These are phyloP conservation scores for Thymelicus sylvestris DNA, from an alignment of 2,888 invertebrate species.

Conservation along the genomic window DNA sequence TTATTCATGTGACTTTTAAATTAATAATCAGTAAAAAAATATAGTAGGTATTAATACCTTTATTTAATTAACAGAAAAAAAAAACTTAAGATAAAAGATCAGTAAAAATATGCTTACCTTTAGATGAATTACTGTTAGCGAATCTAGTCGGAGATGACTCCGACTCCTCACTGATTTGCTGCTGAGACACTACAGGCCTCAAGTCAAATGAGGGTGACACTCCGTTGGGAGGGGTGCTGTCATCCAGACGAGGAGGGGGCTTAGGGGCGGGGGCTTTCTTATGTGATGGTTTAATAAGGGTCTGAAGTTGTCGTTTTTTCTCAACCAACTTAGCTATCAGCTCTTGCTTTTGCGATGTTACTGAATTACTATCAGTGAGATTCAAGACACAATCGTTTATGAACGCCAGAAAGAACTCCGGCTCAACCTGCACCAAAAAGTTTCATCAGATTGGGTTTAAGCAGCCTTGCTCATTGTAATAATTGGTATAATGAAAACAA, in stretches of 20 bases:
- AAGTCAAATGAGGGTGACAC: constrained; percentile 78
- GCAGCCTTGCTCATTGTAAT: neutral
- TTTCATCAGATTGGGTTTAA: neutral
- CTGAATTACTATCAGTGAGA: constrained; percentile 72
- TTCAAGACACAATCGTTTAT: constrained; percentile 88
- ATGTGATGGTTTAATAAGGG: constrained; percentile 59
- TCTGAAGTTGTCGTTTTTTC: constrained; percentile 86
- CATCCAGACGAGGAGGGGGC: constrained; percentile 74
- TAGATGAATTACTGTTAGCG: constrained; percentile 52
- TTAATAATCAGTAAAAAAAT: too few relatives aligned
- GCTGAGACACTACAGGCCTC: constrained; percentile 77
- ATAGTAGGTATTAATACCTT: neutral
- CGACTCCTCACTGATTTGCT: constrained; percentile 70
- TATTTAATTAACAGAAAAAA: too few relatives aligned
- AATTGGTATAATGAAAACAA: constrained; percentile 13
- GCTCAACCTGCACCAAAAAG: constrained; percentile 83
- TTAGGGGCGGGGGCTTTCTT: constrained; percentile 76
- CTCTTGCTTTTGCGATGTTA: constrained; percentile 85
- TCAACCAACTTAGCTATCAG: constrained; percentile 86
- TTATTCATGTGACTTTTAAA: too few relatives aligned
- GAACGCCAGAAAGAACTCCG: constrained; percentile 89
- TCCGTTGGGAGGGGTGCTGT: constrained; percentile 75
- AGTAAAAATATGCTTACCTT: constrained; percentile 52
- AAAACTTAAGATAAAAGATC: neutral
- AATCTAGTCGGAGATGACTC: constrained; percentile 60